Evolutionary conservation across 2,888 invertebrate genomes (phyloP).

Genomic region (Allolobophora icterica): DNA sequence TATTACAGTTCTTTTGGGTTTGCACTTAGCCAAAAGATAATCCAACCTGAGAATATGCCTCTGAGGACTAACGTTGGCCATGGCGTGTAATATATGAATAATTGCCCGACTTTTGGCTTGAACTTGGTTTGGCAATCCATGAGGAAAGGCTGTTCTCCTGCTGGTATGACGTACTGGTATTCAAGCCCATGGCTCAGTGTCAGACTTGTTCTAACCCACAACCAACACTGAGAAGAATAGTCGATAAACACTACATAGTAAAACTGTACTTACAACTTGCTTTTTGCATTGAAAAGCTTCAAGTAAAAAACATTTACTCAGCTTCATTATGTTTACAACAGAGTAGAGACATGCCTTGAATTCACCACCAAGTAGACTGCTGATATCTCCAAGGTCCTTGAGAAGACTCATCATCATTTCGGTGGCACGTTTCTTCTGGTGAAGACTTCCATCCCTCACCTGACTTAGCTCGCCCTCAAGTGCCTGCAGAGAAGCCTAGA

Average conservation of each 20-base stretch:
- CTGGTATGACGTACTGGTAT: no score
- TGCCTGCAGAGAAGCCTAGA: conserved; percentile 70
- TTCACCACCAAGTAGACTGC: conserved; percentile 88
- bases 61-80: no score
- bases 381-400: conserved; percentile 92
- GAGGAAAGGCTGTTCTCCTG: neutral
- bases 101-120: neutral
- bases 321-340: neutral
- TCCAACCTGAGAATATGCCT: no score
- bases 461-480: conserved; percentile 90
- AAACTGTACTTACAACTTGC: neutral
- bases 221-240: neutral
- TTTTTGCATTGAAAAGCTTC: neutral
- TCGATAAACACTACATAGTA: neutral
- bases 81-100: neutral
- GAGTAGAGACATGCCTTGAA: conserved; percentile 51
- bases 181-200: no score
- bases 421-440: conserved; percentile 91
- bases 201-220: neutral
- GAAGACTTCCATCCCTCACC: conserved; percentile 85
- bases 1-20: no score
- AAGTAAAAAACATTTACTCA: no score
- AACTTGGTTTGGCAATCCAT: neutral
- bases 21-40: no score
- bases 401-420: conserved; percentile 92